phyloP scores from a whole-genome alignment of 1,140 invertebrate species.

The Aplysia californica region DNA sequence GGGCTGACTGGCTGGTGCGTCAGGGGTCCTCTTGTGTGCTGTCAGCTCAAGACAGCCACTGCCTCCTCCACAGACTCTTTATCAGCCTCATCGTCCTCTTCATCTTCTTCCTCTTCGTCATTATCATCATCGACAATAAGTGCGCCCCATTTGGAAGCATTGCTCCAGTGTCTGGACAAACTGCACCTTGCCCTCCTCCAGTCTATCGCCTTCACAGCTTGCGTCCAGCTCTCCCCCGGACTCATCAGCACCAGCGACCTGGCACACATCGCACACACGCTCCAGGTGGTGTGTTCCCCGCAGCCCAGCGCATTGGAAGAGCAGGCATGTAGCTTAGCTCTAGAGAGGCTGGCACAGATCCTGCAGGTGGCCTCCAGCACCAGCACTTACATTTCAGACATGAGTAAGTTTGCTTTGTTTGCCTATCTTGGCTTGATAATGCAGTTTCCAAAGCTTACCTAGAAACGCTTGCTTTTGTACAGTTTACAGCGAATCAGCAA shows the following conservation, averaged over 20 bases:
- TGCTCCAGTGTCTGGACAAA: slow-evolving; percentile 48
- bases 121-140: too few species aligned
- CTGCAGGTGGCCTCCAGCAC: slow-evolving; percentile 50
- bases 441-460: too few species aligned
- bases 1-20: slow-evolving; percentile 60
- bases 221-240: slow-evolving; percentile 50
- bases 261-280: slow-evolving; percentile 26
- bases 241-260: slow-evolving; percentile 40
- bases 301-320: slow-evolving; percentile 16
- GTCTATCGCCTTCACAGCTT: slow-evolving; percentile 52
- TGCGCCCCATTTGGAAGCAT: too few species aligned
- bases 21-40: slow-evolving; percentile 49
- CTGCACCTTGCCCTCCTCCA: slow-evolving; percentile 56
- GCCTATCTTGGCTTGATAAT: neutral
- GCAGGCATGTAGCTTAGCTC: slow-evolving; percentile 30
- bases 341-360: slow-evolving; percentile 57
- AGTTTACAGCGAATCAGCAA: neutral
- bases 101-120: too few species aligned
- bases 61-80: too few species aligned
- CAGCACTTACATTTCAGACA: slow-evolving; percentile 20
- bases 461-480: too few species aligned
- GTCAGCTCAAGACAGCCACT: slow-evolving; percentile 29
- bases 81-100: too few species aligned
- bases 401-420: neutral
- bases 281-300: slow-evolving; percentile 11